Evolutionary conservation across 53 echinoderm and acorn worm species (phyloP).

Genomic region (Echinometra lucunter): DNA sequence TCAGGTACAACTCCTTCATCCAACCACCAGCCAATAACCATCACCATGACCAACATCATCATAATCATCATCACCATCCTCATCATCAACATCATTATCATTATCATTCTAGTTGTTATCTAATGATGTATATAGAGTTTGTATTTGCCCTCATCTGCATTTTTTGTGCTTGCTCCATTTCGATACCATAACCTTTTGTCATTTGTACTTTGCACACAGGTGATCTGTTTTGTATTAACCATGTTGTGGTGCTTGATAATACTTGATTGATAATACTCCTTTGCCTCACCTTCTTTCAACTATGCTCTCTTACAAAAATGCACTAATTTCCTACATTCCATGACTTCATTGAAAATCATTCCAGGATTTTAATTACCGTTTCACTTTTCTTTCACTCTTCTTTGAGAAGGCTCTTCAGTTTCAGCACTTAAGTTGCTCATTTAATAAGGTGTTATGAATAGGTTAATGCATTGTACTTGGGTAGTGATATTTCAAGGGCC

Average conservation of each 20-base stretch:
- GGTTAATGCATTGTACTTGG: neutral
- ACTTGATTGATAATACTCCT: slow-evolving; percentile 19
- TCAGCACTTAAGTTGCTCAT: too few relatives aligned
- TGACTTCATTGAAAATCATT: neutral
- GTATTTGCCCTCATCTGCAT: slow-evolving; percentile 35
- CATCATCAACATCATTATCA: slow-evolving; percentile 28
- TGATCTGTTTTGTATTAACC: neutral
- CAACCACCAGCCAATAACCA: neutral
- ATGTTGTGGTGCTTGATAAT: slow-evolving; percentile 9
- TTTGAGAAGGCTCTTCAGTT: neutral
- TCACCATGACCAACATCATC: neutral
- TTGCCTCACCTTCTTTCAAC: neutral
- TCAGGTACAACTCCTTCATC: slow-evolving; percentile 63
- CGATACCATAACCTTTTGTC: neutral
- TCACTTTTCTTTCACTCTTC: neutral
- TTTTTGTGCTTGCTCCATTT: slow-evolving; percentile 28
- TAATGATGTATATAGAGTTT: slow-evolving; percentile 16
- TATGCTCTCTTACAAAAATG: neutral
- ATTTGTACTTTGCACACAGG: slow-evolving; percentile 2
- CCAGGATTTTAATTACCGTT: neutral
- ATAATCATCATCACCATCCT: slow-evolving; percentile 31
- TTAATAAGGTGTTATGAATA: too few relatives aligned
- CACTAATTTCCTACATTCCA: neutral
- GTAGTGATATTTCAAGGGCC: neutral
- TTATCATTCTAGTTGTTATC: neutral